These are phyloP conservation scores for Urocynchramus pylzowi DNA, from an alignment of 2,113 vertebrate genomes.

Conservation along the genomic window DNA sequence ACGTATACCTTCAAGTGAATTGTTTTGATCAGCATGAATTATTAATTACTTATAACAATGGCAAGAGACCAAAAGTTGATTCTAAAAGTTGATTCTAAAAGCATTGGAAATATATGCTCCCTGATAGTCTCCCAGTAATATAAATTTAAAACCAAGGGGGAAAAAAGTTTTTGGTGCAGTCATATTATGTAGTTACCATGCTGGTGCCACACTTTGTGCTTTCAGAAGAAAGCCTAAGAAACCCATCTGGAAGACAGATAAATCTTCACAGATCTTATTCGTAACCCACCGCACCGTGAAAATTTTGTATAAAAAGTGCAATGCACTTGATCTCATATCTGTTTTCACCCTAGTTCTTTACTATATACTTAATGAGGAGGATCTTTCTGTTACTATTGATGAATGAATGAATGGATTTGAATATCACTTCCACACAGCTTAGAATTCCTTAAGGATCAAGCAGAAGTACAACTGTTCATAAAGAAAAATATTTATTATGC, in stretches of 20 bases:
- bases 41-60: too few species aligned
- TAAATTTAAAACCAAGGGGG: not conserved
- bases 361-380: not conserved
- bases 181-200: not conserved
- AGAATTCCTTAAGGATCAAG: not conserved
- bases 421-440: not conserved
- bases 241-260: not conserved
- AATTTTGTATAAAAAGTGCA: not conserved
- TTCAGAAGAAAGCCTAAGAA: not conserved
- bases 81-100: not conserved
- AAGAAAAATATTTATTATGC: not conserved
- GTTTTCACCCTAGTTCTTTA: not conserved
- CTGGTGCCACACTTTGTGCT: not conserved
- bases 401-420: not conserved
- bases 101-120: not conserved
- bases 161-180: not conserved
- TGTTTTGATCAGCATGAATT: too few species aligned
- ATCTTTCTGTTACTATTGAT: not conserved
- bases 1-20: too few species aligned
- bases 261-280: not conserved
- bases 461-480: not conserved
- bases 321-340: not conserved
- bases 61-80: not conserved
- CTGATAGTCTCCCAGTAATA: not conserved
- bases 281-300: not conserved